These are phyloP conservation scores for Drosophila lacertosa DNA, from an alignment of 1,140 invertebrate species.

Conservation along the genomic window DNA sequence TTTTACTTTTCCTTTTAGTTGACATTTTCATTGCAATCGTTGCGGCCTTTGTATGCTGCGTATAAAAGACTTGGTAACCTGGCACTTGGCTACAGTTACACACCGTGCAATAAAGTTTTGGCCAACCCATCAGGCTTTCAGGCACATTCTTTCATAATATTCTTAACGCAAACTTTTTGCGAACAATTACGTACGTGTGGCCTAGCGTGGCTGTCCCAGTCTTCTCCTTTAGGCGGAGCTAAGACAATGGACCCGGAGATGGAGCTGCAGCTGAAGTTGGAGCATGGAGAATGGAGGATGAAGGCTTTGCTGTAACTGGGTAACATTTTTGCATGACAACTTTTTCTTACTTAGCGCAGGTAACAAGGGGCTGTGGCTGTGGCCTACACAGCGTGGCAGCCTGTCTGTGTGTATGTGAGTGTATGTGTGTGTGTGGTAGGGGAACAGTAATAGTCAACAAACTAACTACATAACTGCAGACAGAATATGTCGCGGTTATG, in stretches of 20 bases:
- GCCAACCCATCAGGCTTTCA: slow-evolving; percentile 59
- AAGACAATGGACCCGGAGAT: slow-evolving; percentile 1
- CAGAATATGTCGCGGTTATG: slow-evolving; percentile 71
- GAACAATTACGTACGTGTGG: slow-evolving; percentile 75
- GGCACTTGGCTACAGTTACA: slow-evolving; percentile 16
- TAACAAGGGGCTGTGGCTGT: neutral
- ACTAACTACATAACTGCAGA: slow-evolving; percentile 59
- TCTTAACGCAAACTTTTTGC: slow-evolving; percentile 72
- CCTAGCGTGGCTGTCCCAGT: slow-evolving; percentile 11
- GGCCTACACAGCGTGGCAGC: neutral
- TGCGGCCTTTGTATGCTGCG: slow-evolving; percentile 5
- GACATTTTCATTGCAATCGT: slow-evolving; percentile 20
- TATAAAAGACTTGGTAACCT: slow-evolving; percentile 18
- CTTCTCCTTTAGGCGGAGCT: neutral
- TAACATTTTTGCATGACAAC: slow-evolving; percentile 51
- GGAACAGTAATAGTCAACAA: slow-evolving; percentile 28
- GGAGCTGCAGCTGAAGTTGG: too few species aligned
- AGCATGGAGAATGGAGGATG: neutral
- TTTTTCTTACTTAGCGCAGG: slow-evolving; percentile 40
- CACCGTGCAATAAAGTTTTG: slow-evolving; percentile 40
- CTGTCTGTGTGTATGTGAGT: too few species aligned
- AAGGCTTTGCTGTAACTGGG: slow-evolving; percentile 34
- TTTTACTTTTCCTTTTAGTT: neutral
- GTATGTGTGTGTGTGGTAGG: neutral
- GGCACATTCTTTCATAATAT: slow-evolving; percentile 67